These are phyloP conservation scores for Botia kubotai DNA, from an alignment of 2,797 vertebrate genomes.

Conservation along the genomic window DNA sequence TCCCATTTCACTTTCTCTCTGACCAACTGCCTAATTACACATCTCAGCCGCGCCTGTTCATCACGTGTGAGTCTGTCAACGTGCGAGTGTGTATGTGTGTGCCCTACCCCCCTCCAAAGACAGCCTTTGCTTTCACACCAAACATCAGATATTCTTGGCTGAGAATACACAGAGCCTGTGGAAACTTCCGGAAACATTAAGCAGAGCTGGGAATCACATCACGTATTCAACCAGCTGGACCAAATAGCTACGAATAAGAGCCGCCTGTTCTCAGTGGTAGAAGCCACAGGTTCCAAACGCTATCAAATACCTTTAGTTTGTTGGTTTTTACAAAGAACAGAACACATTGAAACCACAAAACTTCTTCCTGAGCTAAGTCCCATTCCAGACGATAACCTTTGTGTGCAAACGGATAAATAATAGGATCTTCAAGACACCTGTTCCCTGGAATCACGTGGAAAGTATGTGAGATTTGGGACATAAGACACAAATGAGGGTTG, in stretches of 20 bases:
- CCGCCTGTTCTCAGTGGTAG: constrained; percentile 37
- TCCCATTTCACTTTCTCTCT: constrained; percentile 47
- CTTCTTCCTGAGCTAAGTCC: background rate
- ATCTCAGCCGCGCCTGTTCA: constrained; percentile 42
- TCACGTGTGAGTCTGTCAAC: constrained; percentile 32
- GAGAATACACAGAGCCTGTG: constrained; percentile 53
- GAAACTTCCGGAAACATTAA: constrained; percentile 56
- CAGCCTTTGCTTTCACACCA: constrained; percentile 60
- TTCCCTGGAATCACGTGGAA: constrained; percentile 61
- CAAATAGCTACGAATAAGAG: constrained; percentile 51
- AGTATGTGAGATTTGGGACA: constrained; percentile 59
- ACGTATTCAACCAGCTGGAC: constrained; percentile 59
- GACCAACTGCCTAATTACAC: constrained; percentile 55
- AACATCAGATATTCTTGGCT: constrained; percentile 60
- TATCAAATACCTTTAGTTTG: constrained; percentile 37
- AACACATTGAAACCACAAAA: constrained; percentile 14
- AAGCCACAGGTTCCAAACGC: constrained; percentile 37
- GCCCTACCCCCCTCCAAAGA: constrained; percentile 35
- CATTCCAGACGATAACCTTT: constrained; percentile 12
- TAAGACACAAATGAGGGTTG: constrained; percentile 53
- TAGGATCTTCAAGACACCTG: constrained; percentile 44
- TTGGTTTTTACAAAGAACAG: constrained; percentile 21
- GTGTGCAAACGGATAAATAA: constrained; percentile 18
- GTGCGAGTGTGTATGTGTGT: constrained; percentile 12
- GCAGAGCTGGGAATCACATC: constrained; percentile 49